A percentile compares a stretch with the other conserved stretches of the same genome.
Conservation (phyloP, 2,888 invertebrate genomes). For the Protula sp. region DNA sequence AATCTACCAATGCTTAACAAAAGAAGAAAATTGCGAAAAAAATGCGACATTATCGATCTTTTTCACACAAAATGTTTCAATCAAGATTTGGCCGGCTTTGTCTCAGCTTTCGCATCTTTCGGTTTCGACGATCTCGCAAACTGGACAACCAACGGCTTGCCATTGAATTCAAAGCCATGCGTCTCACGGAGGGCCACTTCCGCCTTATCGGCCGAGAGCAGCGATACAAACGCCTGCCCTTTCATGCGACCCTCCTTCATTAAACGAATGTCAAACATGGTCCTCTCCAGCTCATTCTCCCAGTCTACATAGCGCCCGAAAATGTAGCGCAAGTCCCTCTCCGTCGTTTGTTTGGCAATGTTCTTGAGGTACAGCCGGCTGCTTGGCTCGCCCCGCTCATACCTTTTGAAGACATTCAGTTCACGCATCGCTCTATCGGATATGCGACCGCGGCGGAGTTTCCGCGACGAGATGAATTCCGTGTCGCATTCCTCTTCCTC, state of each 20-base stretch:
- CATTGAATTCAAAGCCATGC: constrained; percentile 79
- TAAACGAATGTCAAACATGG: constrained; percentile 66
- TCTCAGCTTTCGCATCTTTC: constrained; percentile 12
- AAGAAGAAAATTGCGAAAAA: too few species aligned
- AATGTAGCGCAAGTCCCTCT: constrained; percentile 65
- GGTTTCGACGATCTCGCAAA: constrained; percentile 63
- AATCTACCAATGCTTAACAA: too few species aligned
- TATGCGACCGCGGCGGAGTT: constrained; percentile 70
- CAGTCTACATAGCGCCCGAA: constrained; percentile 65
- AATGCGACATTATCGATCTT: too few species aligned
- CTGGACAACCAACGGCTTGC: constrained; percentile 85
- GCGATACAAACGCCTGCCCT: constrained; percentile 87
- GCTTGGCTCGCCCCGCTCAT: constrained; percentile 73
- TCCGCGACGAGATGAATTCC: constrained; percentile 62
- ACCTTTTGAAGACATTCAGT: constrained; percentile 78
- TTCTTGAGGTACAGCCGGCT: constrained; percentile 89
- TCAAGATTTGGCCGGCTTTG: too few species aligned
- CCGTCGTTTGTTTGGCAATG: constrained; percentile 73
- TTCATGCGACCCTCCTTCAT: constrained; percentile 96
- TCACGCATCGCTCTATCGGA: constrained; percentile 59
- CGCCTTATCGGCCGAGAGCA: constrained; percentile 67
- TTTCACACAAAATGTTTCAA: too few species aligned
- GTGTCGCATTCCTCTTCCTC: constrained; percentile 32
- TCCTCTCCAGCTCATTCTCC: constrained; percentile 51
- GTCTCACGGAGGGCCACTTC: constrained; percentile 74